These are phyloP conservation scores for Helleia helle DNA, from an alignment of 2,888 invertebrate species.

Conservation along the genomic window DNA sequence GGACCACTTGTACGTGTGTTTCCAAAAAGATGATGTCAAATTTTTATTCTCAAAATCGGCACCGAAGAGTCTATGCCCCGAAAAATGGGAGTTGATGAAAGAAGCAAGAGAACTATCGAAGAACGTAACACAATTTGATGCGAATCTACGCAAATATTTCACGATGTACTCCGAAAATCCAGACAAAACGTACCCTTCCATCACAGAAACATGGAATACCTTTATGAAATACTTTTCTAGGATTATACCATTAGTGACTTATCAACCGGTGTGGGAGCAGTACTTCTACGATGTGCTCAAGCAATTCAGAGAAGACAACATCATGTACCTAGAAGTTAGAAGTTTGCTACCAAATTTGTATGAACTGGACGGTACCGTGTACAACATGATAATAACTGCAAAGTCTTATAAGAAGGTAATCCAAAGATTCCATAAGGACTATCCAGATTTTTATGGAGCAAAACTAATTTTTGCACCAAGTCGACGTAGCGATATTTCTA, in stretches of 20 bases:
- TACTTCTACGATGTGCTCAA: constrained; percentile 77
- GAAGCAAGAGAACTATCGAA: constrained; percentile 46
- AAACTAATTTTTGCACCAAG: constrained; percentile 80
- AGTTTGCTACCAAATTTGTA: constrained; percentile 77
- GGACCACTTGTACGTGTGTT: constrained; percentile 74
- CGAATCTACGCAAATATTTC: constrained; percentile 63
- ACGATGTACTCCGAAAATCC: constrained; percentile 70
- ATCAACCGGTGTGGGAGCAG: constrained; percentile 77
- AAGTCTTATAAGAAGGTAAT: constrained; percentile 72
- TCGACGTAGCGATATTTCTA: constrained; percentile 49
- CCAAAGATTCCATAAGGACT: constrained; percentile 68
- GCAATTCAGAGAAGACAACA: constrained; percentile 77
- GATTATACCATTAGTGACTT: constrained; percentile 69
- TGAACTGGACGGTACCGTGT: constrained; percentile 76
- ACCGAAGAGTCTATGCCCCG: constrained; percentile 31
- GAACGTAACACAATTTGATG: constrained; percentile 63
- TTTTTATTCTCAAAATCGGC: constrained; percentile 38
- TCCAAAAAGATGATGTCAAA: constrained; percentile 25
- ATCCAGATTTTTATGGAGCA: constrained; percentile 79
- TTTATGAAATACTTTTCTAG: constrained; percentile 73
- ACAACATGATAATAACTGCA: constrained; percentile 70
- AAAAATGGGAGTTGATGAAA: constrained; percentile 61
- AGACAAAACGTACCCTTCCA: constrained; percentile 55
- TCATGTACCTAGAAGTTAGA: constrained; percentile 81
- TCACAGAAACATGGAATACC: constrained; percentile 73